Conservation (phyloP, 2,888 invertebrate species). For the Drosophila anomalipes region DNA sequence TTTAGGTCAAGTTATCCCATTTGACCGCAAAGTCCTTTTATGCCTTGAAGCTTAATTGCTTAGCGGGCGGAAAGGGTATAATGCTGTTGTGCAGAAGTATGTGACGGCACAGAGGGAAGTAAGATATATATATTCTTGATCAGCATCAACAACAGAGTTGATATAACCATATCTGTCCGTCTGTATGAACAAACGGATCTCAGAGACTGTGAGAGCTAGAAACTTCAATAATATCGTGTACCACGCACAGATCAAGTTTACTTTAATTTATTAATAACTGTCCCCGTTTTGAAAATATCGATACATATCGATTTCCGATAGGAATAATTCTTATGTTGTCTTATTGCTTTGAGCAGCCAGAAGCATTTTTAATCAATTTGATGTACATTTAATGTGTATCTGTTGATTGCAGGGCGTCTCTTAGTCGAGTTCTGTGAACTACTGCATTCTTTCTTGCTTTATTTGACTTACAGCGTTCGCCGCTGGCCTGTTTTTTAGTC, state of each 20-base stretch:
- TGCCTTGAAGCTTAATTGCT: background rate
- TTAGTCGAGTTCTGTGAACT: background rate
- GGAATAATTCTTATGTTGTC: background rate
- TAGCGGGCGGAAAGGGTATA: background rate
- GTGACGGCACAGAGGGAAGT: background rate
- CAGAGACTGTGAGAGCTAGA: background rate
- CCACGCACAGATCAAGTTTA: background rate
- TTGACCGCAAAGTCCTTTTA: background rate
- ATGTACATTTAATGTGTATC: background rate
- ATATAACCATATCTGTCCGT: too few relatives aligned
- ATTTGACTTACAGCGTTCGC: constrained; percentile 42
- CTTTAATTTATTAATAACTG: too few relatives aligned
- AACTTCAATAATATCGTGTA: too few relatives aligned
- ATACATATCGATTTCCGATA: too few relatives aligned
- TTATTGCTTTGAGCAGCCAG: background rate
- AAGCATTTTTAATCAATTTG: background rate
- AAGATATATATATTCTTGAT: background rate
- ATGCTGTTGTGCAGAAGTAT: background rate
- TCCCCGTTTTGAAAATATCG: too few relatives aligned
- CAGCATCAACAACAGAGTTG: background rate
- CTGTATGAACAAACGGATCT: too few relatives aligned
- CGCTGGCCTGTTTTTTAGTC: constrained; percentile 74
- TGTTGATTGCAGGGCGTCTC: constrained; percentile 17
- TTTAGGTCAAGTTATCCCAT: constrained; percentile 6
- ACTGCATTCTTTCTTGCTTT: constrained; percentile 11